Base-by-base conservation (phyloP, 2,888 invertebrate species). In the Bombyx huttoni region DNA sequence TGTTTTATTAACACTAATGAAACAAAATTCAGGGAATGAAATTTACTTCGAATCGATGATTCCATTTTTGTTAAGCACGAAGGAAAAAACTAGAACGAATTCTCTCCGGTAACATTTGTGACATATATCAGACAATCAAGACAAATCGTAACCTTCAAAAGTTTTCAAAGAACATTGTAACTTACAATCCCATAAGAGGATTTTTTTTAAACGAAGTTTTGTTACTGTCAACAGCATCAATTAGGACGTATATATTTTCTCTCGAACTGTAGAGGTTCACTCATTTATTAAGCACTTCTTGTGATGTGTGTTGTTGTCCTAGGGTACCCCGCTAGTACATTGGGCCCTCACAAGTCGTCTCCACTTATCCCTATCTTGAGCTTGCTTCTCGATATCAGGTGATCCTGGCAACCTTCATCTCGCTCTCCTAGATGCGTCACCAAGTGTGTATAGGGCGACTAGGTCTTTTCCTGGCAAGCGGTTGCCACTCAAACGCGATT, bases 191-290 rank as follows among this genome's bases (percentile, higher is more conserved):
- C 64, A 56, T 47, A 61, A 64, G 65, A 51, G 51, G 60, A 59
- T 61, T 65, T 64, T 64, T 68, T 63, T 59, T 58, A 57, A 60
- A 57, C 56, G 58, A 65, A 65, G 63, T 63, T 57, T 62, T 64
- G 62, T 60, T 55, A 58, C 55, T 49, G 57, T 55, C 61, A 60
- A 55, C 51, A 58, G 54, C 58, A 54, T 61, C 61, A 62, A 61
- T 57, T n/a, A n/a, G 50, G 58, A 63, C 58, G 59, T 61, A 59
- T 61, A 24, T 54, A 69, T 70, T 67, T 68, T 67, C 65, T 63
- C 62, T 60, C 61, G 63, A 62, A 61, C 57, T 54, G 53, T 53
- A 57, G 56, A 56, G 57, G 57, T 60, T 54, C 58, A 51, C 47
- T 57, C 7, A 10, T 40, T 40, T 40, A 10, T 12, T 40, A 10